Percentiles rank a stretch among this genome's conserved stretches.
phyloP scores from a whole-genome alignment of 1,140 invertebrate genomes.

The Vanessa atalanta region DNA sequence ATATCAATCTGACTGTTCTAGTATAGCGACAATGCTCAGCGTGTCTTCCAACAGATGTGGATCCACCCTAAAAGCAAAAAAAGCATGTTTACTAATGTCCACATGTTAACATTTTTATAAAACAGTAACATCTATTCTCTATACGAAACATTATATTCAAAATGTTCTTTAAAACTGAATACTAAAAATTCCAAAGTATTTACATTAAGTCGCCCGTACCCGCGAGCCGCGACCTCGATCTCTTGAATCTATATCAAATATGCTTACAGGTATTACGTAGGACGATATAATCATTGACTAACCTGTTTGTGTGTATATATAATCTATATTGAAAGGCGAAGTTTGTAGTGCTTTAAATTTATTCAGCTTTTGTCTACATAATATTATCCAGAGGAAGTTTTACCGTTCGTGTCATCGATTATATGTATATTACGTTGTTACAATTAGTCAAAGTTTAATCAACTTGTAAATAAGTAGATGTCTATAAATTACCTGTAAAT shows the following conservation, averaged over 20 bases:
- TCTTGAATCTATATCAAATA: neutral
- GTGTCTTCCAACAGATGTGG: no score
- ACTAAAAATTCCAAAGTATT: no score
- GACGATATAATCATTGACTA: conserved; percentile 21
- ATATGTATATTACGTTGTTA: neutral
- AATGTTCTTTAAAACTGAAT: no score
- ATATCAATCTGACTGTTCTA: no score
- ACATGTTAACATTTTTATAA: no score
- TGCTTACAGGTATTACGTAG: neutral
- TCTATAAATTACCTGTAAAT: neutral
- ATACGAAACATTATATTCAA: no score
- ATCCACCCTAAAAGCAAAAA: no score
- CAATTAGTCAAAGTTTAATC: neutral
- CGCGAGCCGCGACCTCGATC: neutral
- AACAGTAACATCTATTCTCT: no score
- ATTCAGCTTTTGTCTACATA: neutral
- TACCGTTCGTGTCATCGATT: neutral
- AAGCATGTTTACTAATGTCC: no score
- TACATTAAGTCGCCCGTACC: neutral
- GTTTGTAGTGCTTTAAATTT: conserved; percentile 5
- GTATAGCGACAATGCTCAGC: no score
- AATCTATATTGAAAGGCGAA: neutral
- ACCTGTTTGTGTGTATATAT: conserved; percentile 15
- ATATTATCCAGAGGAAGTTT: neutral
- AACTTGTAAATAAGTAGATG: neutral